These are phyloP conservation scores for Amphimedon queenslandica DNA, from an alignment of 37 sponge, comb jelly and placozoan genomes.

Conservation along the genomic window DNA sequence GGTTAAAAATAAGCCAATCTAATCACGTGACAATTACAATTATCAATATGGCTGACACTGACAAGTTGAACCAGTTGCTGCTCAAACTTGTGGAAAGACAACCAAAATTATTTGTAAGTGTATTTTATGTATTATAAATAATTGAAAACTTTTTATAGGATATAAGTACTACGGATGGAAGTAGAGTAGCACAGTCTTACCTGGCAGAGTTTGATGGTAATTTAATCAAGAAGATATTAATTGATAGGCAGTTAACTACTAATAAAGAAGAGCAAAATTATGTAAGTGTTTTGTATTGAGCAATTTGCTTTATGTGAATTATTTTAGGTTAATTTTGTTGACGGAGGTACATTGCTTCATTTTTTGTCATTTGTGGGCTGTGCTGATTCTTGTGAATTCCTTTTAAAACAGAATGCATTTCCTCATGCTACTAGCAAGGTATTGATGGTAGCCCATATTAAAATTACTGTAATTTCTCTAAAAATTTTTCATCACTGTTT, in stretches of 20 bases:
- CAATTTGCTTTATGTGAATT: background rate
- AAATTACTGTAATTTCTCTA: no score
- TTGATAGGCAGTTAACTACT: background rate
- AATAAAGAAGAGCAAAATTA: background rate
- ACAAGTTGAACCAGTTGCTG: background rate
- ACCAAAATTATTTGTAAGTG: background rate
- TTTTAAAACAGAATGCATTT: conserved; percentile 24
- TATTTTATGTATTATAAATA: background rate
- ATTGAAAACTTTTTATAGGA: background rate
- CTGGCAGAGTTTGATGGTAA: background rate
- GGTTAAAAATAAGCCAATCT: no score
- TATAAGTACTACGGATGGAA: background rate
- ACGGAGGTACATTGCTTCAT: conserved; percentile 51
- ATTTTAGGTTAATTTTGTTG: conserved; percentile 21
- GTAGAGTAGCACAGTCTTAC: background rate
- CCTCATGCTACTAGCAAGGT: conserved; percentile 1
- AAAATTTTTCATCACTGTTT: no score
- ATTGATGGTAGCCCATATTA: background rate
- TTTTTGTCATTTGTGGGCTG: conserved; percentile 61
- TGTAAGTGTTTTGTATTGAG: background rate
- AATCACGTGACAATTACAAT: no score
- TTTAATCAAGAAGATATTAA: background rate
- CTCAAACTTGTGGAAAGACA: background rate
- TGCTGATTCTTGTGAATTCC: conserved; percentile 50
- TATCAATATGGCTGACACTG: background rate